Evolutionary conservation across 2,113 vertebrate genomes (phyloP).

Genomic region (Archocentrus centrarchus): DNA sequence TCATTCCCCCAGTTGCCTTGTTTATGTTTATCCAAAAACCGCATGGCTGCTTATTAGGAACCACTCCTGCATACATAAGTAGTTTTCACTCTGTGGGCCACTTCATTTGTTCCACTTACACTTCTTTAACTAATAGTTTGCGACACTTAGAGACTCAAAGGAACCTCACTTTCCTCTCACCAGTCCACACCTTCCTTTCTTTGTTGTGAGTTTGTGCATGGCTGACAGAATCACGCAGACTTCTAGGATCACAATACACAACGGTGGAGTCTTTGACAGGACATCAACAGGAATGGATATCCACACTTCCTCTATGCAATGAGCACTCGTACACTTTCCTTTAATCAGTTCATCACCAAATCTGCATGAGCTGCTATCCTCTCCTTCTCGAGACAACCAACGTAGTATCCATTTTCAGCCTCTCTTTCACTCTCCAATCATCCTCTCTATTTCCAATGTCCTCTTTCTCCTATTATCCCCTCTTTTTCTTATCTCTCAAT

Average conservation of each 20-base stretch:
- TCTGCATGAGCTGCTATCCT: slow-evolving; percentile 51
- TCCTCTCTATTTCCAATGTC: slow-evolving; percentile 61
- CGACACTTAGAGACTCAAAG: slow-evolving; percentile 31
- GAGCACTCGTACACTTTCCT: slow-evolving; percentile 45
- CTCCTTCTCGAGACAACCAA: slow-evolving; percentile 31
- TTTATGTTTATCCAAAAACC: slow-evolving; percentile 64
- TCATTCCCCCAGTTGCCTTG: slow-evolving; percentile 42
- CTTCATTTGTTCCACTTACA: slow-evolving; percentile 47
- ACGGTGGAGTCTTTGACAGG: slow-evolving; percentile 59
- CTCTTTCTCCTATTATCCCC: slow-evolving; percentile 51
- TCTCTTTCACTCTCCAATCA: slow-evolving; percentile 49
- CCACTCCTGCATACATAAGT: slow-evolving; percentile 56
- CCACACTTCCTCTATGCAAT: slow-evolving; percentile 45
- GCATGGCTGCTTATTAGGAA: slow-evolving; percentile 52
- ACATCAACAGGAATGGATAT: slow-evolving; percentile 60
- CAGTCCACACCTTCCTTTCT: slow-evolving; percentile 32
- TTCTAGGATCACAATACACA: slow-evolving; percentile 64
- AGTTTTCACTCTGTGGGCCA: slow-evolving; percentile 52
- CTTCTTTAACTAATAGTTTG: slow-evolving; percentile 44
- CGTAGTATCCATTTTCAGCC: slow-evolving; percentile 63
- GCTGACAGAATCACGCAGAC: slow-evolving; percentile 56
- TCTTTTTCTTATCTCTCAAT: slow-evolving; percentile 73
- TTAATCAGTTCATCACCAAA: slow-evolving; percentile 65
- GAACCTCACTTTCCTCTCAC: slow-evolving; percentile 38
- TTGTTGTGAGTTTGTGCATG: slow-evolving; percentile 28